A percentile compares a stretch with the other conserved stretches of the same genome.
Evolutionary conservation across 1,140 invertebrate species (phyloP).

Genomic region (Fopius arisanus): DNA sequence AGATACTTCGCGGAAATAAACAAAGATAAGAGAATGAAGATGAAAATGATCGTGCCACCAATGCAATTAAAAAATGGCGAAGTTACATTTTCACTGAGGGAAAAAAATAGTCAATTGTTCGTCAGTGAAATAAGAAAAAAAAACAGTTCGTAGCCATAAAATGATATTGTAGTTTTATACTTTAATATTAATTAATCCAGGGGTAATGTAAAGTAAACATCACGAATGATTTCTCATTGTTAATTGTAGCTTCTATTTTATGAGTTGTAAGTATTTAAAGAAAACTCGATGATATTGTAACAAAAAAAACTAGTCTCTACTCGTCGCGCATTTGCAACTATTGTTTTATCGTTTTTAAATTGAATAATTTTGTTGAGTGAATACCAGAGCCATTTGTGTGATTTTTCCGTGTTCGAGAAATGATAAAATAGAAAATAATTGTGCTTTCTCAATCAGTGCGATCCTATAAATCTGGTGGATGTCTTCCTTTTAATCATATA

Average conservation of each 20-base stretch:
- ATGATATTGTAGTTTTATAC: slow-evolving; percentile 20
- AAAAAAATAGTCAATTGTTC: slow-evolving; percentile 8
- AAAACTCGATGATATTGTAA: slow-evolving; percentile 4
- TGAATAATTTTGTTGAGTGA: background rate
- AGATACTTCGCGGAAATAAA: background rate
- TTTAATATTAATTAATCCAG: slow-evolving; percentile 1
- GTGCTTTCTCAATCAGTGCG: slow-evolving; percentile 2
- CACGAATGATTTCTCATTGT: background rate
- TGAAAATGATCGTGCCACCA: slow-evolving; percentile 22
- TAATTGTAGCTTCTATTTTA: background rate
- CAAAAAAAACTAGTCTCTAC: slow-evolving; percentile 47
- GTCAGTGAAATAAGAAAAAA: background rate
- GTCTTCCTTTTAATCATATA: slow-evolving; percentile 53
- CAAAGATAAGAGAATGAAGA: background rate
- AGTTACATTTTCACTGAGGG: background rate
- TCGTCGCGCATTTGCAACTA: background rate
- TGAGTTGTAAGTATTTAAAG: slow-evolving; percentile 37
- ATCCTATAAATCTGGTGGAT: slow-evolving; percentile 47
- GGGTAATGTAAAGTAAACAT: background rate
- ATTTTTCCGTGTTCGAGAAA: background rate
- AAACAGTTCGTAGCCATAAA: slow-evolving; percentile 1
- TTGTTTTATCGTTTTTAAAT: slow-evolving; percentile 11
- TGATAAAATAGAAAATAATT: background rate
- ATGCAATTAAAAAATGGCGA: slow-evolving; percentile 11
- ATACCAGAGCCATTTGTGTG: background rate